Base-by-base conservation (phyloP, 2,113 vertebrate species). In the Neodontobutis hainanensis region DNA sequence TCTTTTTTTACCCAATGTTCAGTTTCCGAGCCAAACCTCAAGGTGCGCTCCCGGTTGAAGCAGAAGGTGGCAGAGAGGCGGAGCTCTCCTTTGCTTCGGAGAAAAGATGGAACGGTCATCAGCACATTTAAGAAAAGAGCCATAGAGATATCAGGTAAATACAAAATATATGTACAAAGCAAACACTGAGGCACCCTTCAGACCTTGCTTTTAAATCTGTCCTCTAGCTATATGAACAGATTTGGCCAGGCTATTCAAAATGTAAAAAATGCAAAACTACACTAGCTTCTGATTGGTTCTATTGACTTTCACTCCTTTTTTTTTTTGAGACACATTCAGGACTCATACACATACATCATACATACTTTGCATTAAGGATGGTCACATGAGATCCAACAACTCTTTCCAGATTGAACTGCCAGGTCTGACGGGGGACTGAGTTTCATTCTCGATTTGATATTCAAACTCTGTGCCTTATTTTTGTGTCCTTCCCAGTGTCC, bases 11-110 rank as follows among this genome's bases (percentile, higher is more conserved):
- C 19, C 19, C 19, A 27, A 0, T 27, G 1, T 59, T 35, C 64
- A 98, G 97, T 96, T 40, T 99, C 97, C 0, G 97, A 99, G 85
- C 96, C 96, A 55, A 99, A 99, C 91, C 89, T 99, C 89, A 99
- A 99, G 89, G 95, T 99, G 46, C 94, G 96, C 14, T 98, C 97
- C 0, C 91, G 97, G 81, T 93, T 98, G 93, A 99, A 99, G 90
- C 96, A 98, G 91, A 98, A 98, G 88, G 96, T 98, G 62, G 95
- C 96, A 0, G 96, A 99, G 91, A 87, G 97, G 50, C 90, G 96
- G 83, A 99, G 97, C 90, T 97, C 96, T 10, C 97, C 97, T 0
- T 91, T 98, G 6, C 90, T 97, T 27, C 92, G 96, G 55, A 92
- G 96, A 56, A 97, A 96, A 83, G 97, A 98, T 2, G 96, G 96